Percentiles rank a stretch among this genome's conserved stretches.
Evolutionary conservation across 2,888 invertebrate genomes (phyloP).

Genomic region (Argynnis bischoffii): DNA sequence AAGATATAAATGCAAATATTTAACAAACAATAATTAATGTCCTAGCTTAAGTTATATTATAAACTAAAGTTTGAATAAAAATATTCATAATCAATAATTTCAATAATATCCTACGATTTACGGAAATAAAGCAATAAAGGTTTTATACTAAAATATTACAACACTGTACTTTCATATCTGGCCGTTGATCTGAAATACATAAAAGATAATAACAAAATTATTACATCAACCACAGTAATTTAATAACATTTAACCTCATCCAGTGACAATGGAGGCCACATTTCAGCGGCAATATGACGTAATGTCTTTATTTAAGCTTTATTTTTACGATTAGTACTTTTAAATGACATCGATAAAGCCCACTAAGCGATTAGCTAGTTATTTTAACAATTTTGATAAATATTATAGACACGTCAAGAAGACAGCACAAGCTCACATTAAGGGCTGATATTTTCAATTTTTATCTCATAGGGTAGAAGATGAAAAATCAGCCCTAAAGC

Average conservation of each 20-base stretch:
- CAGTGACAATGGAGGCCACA: not conserved
- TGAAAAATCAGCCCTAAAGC: not conserved
- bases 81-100: not conserved
- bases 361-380: not conserved
- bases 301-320: not conserved
- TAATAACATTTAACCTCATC: constrained; percentile 2
- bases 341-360: constrained; percentile 7
- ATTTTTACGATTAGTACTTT: not conserved
- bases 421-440: constrained; percentile 11
- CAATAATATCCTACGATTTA: not conserved
- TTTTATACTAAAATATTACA: constrained; percentile 16
- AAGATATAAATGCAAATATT: too few species aligned
- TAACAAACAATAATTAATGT: too few species aligned
- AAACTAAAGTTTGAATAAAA: too few species aligned
- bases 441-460: too few species aligned
- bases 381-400: not conserved
- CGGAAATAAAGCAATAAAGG: not conserved
- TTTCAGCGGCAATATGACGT: not conserved
- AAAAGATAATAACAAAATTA: constrained; percentile 9
- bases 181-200: constrained; percentile 11
- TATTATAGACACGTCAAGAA: not conserved
- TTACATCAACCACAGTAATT: constrained; percentile 13
- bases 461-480: too few species aligned
- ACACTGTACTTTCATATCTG: not conserved
- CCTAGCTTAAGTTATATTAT: too few species aligned